Conservation (phyloP, 1,140 invertebrate species). For the Zaprionus tsacasi region DNA sequence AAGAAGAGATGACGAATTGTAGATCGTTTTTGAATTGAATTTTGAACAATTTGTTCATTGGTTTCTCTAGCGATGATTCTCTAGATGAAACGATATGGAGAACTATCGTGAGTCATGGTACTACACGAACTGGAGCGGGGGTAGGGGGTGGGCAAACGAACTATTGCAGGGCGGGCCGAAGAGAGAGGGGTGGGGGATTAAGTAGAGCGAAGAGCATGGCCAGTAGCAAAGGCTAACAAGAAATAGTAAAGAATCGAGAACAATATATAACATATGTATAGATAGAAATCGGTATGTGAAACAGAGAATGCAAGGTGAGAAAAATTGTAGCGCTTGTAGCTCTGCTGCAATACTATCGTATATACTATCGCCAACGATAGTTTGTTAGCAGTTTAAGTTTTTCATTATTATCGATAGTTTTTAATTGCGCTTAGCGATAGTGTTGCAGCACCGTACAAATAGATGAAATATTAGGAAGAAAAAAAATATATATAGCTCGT, state of each 20-base stretch:
- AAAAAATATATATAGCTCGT: neutral
- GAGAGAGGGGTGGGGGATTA: neutral
- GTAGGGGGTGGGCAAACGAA: conserved; percentile 50
- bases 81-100: conserved; percentile 39
- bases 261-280: conserved; percentile 1
- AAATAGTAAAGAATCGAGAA: neutral
- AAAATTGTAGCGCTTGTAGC: neutral
- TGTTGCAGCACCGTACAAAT: neutral
- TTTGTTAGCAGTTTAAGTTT: too few relatives aligned
- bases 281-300: conserved; percentile 12
- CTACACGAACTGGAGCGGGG: conserved; percentile 5
- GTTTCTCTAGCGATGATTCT: conserved; percentile 35
- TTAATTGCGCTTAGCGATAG: neutral
- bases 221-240: neutral
- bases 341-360: neutral
- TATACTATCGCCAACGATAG: neutral
- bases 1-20: neutral
- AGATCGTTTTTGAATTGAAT: neutral
- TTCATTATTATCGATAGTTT: neutral
- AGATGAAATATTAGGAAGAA: conserved; percentile 3
- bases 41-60: conserved; percentile 53
- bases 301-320: conserved; percentile 20
- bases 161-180: conserved; percentile 39
- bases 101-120: conserved; percentile 40
- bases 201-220: neutral